Evolutionary conservation across 2,113 vertebrate species (phyloP).

Genomic region (Dicaeum eximium): DNA sequence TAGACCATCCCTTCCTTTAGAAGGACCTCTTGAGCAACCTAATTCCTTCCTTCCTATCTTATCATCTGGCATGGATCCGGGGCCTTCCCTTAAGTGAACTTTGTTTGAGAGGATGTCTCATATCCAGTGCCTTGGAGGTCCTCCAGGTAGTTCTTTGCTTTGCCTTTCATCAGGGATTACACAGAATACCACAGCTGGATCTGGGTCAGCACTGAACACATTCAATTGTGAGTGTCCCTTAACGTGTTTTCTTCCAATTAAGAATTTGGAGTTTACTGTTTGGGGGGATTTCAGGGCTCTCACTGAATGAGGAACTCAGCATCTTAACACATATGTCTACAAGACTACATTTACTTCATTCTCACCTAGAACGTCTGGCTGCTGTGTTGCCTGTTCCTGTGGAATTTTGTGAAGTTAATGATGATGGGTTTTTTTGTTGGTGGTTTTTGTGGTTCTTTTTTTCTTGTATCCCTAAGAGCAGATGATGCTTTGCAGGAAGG

Average conservation of each 20-base stretch:
- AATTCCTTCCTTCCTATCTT: neutral
- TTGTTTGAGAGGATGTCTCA: neutral
- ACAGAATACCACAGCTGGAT: neutral
- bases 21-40: neutral
- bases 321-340: neutral
- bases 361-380: neutral
- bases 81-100: neutral
- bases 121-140: neutral
- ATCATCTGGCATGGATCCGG: neutral
- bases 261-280: neutral
- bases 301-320: neutral
- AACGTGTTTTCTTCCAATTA: neutral
- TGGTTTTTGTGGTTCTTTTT: neutral
- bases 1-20: neutral
- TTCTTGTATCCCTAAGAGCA: neutral
- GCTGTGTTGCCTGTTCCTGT: neutral
- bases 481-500: neutral
- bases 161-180: neutral
- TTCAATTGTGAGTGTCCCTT: neutral
- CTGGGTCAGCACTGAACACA: neutral
- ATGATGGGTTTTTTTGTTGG: neutral
- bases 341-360: neutral
- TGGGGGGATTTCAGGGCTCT: neutral
- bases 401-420: neutral
- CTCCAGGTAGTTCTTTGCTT: neutral